Evolutionary conservation across 30 jellyfish, hydroid and myxozoan species (phyloP), one percentile per base, ranked within the genome.

Genomic region (Phacellophora camtschatica): DNA sequence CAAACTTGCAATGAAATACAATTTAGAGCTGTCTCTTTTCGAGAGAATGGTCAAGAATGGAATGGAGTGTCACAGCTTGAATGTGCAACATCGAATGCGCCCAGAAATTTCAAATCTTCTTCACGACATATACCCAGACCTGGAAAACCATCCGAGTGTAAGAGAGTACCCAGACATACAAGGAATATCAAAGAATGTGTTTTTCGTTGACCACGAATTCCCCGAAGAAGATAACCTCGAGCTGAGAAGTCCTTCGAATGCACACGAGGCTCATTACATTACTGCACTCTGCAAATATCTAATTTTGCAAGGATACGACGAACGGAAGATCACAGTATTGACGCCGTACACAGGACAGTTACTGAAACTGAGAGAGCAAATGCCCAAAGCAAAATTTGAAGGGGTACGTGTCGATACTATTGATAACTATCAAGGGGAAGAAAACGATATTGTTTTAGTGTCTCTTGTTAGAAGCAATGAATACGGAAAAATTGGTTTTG

Each of bases 341-440:
- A 80, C 97, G n/a, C 63, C 72, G 66, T 88, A 88, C 64, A 35
- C 81, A 8, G 91, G 83, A 61, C 97, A 88, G 68, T 45, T 80
- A 50, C n/a, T 49, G 39, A 81, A 59, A 75, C 39, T 80, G 25
- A 61, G 51, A 32, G 53, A 70, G 33, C 15, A 33, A 66, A 81
- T 80, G 90, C 91, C 93, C 7, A 71, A 32, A 24, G 28, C 70
- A 7, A 27, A 30, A 36, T 80, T 81, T 34, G 87, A 61, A 71
- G 97, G 97, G 22, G 97, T 81, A 1, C 68, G 81, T 11, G 90
- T 88, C 1, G 69, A 86, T 57, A 70, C 95, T 0, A 90, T 88
- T 54, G 95, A 81, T 72, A 81, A 81, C 58, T 88, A 45, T 64
- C 97, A 88, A 57, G 97, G 97, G 13, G 95, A 88, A 61, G 97